Percentiles rank a stretch among this genome's conserved stretches.
These are phyloP conservation scores for Trissonchulus latispiculum DNA, from an alignment of 2,888 invertebrate genomes.

Conservation along the genomic window DNA sequence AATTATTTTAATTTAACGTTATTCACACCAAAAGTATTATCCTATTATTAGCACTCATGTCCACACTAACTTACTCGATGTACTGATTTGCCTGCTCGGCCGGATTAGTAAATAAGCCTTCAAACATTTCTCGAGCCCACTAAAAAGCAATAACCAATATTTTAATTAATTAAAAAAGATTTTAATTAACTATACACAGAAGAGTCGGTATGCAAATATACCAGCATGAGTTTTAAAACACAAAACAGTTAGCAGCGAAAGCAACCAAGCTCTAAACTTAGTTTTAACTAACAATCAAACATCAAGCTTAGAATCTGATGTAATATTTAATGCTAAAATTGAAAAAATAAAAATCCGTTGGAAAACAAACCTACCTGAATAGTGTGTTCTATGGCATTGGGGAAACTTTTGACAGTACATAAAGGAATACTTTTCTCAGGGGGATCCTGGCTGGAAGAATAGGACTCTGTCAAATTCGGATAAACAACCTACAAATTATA, in stretches of 20 bases:
- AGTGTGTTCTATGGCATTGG: conserved; percentile 72
- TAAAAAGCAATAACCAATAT: conserved; percentile 28
- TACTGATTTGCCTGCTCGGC: conserved; percentile 53
- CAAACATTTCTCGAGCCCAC: conserved; percentile 57
- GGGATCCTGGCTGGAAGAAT: conserved; percentile 89
- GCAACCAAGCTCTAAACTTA: no score
- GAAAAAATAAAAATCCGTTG: conserved; percentile 8
- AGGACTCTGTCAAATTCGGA: conserved; percentile 89
- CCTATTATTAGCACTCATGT: no score
- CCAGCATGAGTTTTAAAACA: no score
- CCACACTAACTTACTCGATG: conserved; percentile 26
- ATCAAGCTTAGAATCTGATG: no score
- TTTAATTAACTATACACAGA: not conserved
- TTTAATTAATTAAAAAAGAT: not conserved
- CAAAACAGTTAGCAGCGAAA: no score
- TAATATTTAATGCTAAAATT: no score
- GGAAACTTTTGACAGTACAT: conserved; percentile 96
- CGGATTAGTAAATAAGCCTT: conserved; percentile 78
- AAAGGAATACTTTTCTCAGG: conserved; percentile 97
- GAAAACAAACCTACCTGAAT: conserved; percentile 37
- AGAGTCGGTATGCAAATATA: not conserved
- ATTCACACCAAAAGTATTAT: not conserved
- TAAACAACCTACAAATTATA: conserved; percentile 69
- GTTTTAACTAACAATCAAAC: not conserved
- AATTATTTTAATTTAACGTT: not conserved